Evolutionary conservation across 2,888 invertebrate genomes (phyloP), one percentile per base, ranked within the genome.

Genomic region (Tetragonisca angustula): DNA sequence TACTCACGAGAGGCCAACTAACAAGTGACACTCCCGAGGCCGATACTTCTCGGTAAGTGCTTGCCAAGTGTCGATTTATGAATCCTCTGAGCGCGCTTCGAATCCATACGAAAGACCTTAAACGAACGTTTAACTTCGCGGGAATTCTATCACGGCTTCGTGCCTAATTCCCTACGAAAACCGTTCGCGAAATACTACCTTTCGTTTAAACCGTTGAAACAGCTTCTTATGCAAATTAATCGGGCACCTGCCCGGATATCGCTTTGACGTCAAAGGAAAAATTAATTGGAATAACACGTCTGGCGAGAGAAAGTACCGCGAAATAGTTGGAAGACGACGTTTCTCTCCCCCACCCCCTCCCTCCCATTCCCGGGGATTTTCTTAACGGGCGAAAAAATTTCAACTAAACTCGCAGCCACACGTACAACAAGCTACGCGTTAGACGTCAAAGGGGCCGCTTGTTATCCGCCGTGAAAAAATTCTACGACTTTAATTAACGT

Each of bases 1-100:
- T 91, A 89, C 85, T 83, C 89, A 70, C 85, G 71, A 67, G 89
- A 81, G 89, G 76, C 73, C 83, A 83, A 79, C 71, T 88, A 85
- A 90, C 89, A 89, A 84, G 88, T 74, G 79, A 86, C 80, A 73
- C 90, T 83, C 89, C 71, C 78, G 87, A 87, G 88, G 84, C 83
- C 86, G 81, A 87, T 89, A 86, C 81, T 86, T 87, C 84, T 80
- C 82, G 82, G 79, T 84, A 82, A 83, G 81, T 86, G 79, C 59
- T 85, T 70, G 81, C 65, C 21, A 43, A 81, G 83, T 81, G 79
- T 67, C 83, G 74, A 79, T 81, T 87, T 81, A 87, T 87, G 86
- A 84, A 86, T 80, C 75, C 79, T 79, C 54, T 6, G 84, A 79
- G 61, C 50, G 24, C 24, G 36, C 19, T 69, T 61, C 24, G 43